Percentiles rank a stretch among this genome's conserved stretches.
Evolutionary conservation across 2,797 vertebrate species (phyloP).

Genomic region (Ambastaia sidthimunki): DNA sequence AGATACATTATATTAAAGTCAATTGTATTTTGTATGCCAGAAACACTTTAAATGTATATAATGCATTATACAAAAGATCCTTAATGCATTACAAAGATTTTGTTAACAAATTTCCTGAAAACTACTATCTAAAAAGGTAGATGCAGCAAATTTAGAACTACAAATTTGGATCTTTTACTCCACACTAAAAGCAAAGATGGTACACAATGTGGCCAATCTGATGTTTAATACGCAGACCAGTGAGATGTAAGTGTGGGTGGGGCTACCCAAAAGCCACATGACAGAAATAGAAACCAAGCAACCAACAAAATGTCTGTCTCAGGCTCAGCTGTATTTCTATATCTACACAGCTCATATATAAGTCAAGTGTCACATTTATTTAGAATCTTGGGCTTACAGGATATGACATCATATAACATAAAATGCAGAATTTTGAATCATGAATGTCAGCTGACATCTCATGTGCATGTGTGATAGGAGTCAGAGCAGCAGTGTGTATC

Average conservation of each 20-base stretch:
- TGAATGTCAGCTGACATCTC: neutral
- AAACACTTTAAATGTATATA: neutral
- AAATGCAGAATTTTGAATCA: constrained; percentile 13
- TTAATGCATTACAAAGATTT: neutral
- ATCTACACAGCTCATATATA: neutral
- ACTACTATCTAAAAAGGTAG: too few species aligned
- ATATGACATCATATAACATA: constrained; percentile 4
- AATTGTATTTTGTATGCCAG: neutral
- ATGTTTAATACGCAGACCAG: neutral
- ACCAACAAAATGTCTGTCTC: neutral
- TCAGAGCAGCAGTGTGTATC: constrained; percentile 2
- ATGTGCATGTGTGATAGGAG: neutral
- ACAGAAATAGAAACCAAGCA: neutral
- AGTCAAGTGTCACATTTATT: neutral
- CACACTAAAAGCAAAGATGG: too few species aligned
- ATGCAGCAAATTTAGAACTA: neutral
- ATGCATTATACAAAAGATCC: neutral
- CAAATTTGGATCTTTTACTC: too few species aligned
- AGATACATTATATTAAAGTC: neutral
- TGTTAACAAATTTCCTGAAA: too few species aligned
- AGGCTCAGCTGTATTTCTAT: too few species aligned
- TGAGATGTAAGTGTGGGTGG: neutral
- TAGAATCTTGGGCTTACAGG: neutral
- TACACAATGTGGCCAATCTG: too few species aligned
- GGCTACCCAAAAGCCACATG: neutral